phyloP scores from a whole-genome alignment of 2,888 invertebrate genomes.

The Pardosa pseudoannulata region DNA sequence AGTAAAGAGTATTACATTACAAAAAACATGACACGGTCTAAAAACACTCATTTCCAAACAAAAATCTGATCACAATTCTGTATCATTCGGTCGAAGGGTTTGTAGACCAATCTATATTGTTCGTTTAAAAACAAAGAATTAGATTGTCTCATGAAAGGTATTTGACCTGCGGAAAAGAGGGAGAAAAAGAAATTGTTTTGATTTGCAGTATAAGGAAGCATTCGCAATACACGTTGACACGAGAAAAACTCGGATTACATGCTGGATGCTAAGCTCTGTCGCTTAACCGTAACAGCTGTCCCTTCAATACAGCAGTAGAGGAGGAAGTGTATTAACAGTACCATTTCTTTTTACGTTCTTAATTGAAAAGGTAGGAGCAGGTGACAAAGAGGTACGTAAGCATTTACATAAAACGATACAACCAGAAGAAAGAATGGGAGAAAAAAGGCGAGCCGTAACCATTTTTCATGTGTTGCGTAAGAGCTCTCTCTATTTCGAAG shows the following conservation, averaged over 20 bases:
- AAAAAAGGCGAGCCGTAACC: too few species aligned
- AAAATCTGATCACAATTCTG: not conserved
- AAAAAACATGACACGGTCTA: too few species aligned
- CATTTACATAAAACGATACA: too few species aligned
- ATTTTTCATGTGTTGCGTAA: too few species aligned
- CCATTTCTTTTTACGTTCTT: too few species aligned
- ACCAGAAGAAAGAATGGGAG: too few species aligned
- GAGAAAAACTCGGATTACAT: slow-evolving; percentile 28
- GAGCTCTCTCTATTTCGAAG: too few species aligned
- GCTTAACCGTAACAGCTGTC: slow-evolving; percentile 54
- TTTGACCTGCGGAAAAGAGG: slow-evolving; percentile 39
- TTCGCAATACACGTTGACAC: slow-evolving; percentile 37
- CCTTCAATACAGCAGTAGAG: not conserved
- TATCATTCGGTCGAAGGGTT: not conserved
- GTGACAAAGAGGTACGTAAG: too few species aligned
- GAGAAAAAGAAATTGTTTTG: slow-evolving; percentile 1
- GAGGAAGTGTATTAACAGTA: not conserved
- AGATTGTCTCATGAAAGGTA: not conserved
- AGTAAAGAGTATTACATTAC: too few species aligned
- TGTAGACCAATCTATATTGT: not conserved
- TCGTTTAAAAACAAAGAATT: not conserved
- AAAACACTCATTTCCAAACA: too few species aligned
- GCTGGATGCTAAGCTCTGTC: slow-evolving; percentile 37
- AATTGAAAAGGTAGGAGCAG: too few species aligned
- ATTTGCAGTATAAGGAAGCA: slow-evolving; percentile 41